phyloP scores from a whole-genome alignment of 2,888 invertebrate genomes.

The Pterostichus madidus region DNA sequence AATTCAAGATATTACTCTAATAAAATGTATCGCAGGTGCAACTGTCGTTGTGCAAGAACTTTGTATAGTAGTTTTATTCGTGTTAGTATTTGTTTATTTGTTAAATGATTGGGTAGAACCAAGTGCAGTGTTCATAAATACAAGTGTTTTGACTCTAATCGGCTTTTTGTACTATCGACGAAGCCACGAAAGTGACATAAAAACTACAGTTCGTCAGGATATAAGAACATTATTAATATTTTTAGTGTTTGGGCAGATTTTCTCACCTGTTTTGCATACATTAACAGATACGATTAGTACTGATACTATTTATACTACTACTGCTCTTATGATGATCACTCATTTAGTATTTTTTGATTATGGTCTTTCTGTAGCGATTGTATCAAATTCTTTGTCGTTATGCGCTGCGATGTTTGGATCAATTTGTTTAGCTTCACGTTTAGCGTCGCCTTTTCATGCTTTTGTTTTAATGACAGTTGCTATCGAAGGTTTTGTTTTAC shows the following conservation, averaged over 20 bases:
- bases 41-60: conserved; percentile 89
- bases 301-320: conserved; percentile 97
- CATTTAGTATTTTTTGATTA: conserved; percentile 97
- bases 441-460: conserved; percentile 91
- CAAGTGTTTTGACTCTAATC: conserved; percentile 79
- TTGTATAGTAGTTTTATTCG: conserved; percentile 87
- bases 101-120: conserved; percentile 85
- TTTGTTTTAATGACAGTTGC: conserved; percentile 94
- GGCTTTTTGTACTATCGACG: conserved; percentile 83
- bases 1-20: conserved; percentile 85
- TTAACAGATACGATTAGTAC: conserved; percentile 98
- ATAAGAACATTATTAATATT: conserved; percentile 90
- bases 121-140: conserved; percentile 81
- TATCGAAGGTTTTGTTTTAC: conserved; percentile 92
- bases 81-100: conserved; percentile 86
- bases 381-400: conserved; percentile 94
- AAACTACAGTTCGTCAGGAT: conserved; percentile 79
- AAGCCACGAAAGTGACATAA: conserved; percentile 71
- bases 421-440: conserved; percentile 94
- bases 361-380: conserved; percentile 91
- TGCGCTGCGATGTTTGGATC: conserved; percentile 97
- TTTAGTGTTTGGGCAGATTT: conserved; percentile 90
- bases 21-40: conserved; percentile 86
- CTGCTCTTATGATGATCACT: conserved; percentile 90
- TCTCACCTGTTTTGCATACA: conserved; percentile 95